Conservation (phyloP, 1,140 invertebrate species). For the Sipha flava region DNA sequence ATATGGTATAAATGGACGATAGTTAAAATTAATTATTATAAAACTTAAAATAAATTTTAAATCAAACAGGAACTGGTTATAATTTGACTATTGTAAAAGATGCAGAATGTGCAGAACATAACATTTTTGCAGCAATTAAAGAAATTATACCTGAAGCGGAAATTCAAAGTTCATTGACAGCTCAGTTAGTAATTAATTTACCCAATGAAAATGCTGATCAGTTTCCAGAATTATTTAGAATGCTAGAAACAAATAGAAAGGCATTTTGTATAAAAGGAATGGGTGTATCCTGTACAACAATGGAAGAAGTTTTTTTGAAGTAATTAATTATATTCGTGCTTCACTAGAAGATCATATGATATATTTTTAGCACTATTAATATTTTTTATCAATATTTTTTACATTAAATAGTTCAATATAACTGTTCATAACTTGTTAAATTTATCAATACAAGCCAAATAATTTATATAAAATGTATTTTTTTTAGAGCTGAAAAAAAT, state of each 20-base stretch:
- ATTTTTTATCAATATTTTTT: too few relatives aligned
- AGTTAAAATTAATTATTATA: not conserved
- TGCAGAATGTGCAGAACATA: not conserved
- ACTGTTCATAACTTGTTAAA: too few relatives aligned
- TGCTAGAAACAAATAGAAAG: constrained; percentile 46
- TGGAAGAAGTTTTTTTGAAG: constrained; percentile 62
- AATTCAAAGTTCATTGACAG: constrained; percentile 46
- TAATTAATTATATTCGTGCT: constrained; percentile 37
- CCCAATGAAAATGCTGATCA: constrained; percentile 40
- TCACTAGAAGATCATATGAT: too few relatives aligned
- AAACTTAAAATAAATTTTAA: not conserved
- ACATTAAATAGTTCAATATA: too few relatives aligned
- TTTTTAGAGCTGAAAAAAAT: constrained; percentile 6
- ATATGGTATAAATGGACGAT: constrained; percentile 52
- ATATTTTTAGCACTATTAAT: too few relatives aligned
- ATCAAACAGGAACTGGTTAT: constrained; percentile 18
- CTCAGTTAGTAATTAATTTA: constrained; percentile 43
- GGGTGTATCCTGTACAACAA: constrained; percentile 54
- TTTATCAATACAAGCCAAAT: too few relatives aligned
- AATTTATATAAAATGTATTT: too few relatives aligned
- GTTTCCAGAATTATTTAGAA: constrained; percentile 48
- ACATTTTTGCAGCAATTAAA: constrained; percentile 40
- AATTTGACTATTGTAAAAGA: constrained; percentile 19
- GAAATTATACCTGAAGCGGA: constrained; percentile 45
- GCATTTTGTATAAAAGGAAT: constrained; percentile 49